Evolutionary conservation across 2,888 invertebrate species (phyloP).

Genomic region (Teleiodes luculella): DNA sequence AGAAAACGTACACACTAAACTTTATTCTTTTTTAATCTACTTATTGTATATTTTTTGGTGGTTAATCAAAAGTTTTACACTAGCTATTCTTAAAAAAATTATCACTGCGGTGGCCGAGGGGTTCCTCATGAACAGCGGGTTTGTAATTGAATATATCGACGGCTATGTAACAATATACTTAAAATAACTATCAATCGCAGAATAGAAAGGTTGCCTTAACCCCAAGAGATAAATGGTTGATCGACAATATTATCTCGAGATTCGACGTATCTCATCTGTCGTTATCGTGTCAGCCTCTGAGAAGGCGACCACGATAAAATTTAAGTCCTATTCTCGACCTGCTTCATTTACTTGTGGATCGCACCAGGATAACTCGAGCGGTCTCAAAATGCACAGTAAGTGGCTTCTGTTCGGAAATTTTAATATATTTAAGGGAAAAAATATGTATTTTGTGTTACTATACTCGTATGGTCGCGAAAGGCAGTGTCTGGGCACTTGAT

Average conservation of each 20-base stretch:
- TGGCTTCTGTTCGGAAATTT: not conserved
- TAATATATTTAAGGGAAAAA: not conserved
- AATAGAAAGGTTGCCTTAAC: not conserved
- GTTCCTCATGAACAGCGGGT: too few species aligned
- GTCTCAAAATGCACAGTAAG: slow-evolving; percentile 8
- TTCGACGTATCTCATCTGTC: not conserved
- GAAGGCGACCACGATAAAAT: slow-evolving; percentile 5
- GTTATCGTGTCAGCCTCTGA: not conserved
- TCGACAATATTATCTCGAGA: slow-evolving; percentile 6
- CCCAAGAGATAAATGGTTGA: slow-evolving; percentile 6
- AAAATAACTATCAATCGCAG: not conserved
- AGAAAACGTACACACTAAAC: too few species aligned
- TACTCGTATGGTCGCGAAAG: too few species aligned
- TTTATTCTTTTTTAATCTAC: too few species aligned
- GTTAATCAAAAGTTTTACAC: too few species aligned
- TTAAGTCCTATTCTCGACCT: not conserved
- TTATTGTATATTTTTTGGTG: too few species aligned
- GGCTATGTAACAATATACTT: too few species aligned
- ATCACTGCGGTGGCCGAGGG: too few species aligned
- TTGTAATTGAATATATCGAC: too few species aligned
- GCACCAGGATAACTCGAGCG: not conserved
- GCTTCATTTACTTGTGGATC: not conserved
- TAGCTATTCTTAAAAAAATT: too few species aligned
- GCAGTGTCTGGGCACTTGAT: too few species aligned
- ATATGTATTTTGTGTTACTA: too few species aligned